Base-by-base conservation (phyloP, 2,797 vertebrate genomes). In the Hemibagrus guttatus region DNA sequence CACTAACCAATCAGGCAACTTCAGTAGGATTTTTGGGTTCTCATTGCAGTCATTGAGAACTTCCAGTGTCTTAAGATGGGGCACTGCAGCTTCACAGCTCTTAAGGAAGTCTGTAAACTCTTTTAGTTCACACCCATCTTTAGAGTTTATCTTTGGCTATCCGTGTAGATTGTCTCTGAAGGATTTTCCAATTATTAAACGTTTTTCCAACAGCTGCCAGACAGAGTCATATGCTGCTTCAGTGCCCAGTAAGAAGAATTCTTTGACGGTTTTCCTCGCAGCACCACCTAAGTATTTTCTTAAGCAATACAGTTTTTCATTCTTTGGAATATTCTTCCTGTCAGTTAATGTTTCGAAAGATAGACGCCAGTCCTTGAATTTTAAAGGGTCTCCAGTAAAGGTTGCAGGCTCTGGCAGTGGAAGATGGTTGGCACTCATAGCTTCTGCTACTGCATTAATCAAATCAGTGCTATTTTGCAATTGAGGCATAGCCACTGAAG, bases 261-360 rank as follows among this genome's bases (percentile, higher is more conserved):
- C 81, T 88, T 88, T 23, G 19, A 86, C 56, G 11, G 81, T 35
- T 80, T 74, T 86, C 81, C 42, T 86, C 63, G 81, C 84, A 21
- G 72, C 21, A 0, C 80, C 54, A 61, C 61, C 76, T 6, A 84
- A 49, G 42, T 86, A 84, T 39, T 86, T 86, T 81, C 71, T 88
- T 39, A 87, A 26, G 78, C 87, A 89, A 4, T 87, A 89, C 6
- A 87, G 66, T 28, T 86, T 89, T 78, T 91, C 35, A 0, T 80
- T 91, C 6, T 89, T 86, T 1, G 13, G 76, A 31, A 89, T 81
- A 11, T 88, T 84, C 63, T 91, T 89, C 21, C 81, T 87, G 58
- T 61, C 19, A 23, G 23, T 87, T 56, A 87, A 71, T 58, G 85
- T 85, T 72, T 78, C 16, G 0, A 90, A 90, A 0, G 86, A 86